Evolutionary conservation across 2,113 vertebrate genomes (phyloP), one percentile per base, ranked within the genome.

Genomic region (Pluvianellus socialis): DNA sequence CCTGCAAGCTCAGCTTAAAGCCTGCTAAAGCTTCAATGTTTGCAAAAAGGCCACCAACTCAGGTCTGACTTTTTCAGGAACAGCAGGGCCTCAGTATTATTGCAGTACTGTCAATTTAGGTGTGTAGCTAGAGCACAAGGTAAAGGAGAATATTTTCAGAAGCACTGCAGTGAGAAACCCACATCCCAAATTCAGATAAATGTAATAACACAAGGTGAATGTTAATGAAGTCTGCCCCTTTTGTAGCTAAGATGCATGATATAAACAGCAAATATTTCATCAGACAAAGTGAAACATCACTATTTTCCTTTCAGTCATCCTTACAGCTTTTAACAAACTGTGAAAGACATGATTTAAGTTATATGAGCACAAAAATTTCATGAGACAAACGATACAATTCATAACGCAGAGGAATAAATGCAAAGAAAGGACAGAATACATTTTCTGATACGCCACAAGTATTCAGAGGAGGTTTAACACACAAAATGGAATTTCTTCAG

Each of bases 401-500:
- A 59, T 74, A 59, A 87, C 1, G 2, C 52, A 87, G 38, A 91
- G 44, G 73, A 72, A 87, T n/a, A 84, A 82, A 79, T 45, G 62
- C 72, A 72, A 71, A 82, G 7, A 79, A 75, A 62, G 10, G 26
- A 82, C 7, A 87, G 33, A 92, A 91, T 49, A 76, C 14, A 26
- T 91, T 95, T 94, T 76, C 58, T 90, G 89, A 63, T 88, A 88
- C 16, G 79, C 50, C 59, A 92, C 91, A 94, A 92, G 91, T 83
- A 95, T 24, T 83, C 66, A 76, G 77, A 91, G 47, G 73, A 82
- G 32, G n/a, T 77, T 94, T 94, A 91, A 94, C 71, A 88, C 11
- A 92, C 12, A 82, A 92, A 90, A 73, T 27, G 62, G 77, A 90
- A 91, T 88, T 92, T 96, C 71, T 92, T 94, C 89, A 97, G 95